phyloP scores from a whole-genome alignment of 2,797 vertebrate species.

The Spizella passerina region DNA sequence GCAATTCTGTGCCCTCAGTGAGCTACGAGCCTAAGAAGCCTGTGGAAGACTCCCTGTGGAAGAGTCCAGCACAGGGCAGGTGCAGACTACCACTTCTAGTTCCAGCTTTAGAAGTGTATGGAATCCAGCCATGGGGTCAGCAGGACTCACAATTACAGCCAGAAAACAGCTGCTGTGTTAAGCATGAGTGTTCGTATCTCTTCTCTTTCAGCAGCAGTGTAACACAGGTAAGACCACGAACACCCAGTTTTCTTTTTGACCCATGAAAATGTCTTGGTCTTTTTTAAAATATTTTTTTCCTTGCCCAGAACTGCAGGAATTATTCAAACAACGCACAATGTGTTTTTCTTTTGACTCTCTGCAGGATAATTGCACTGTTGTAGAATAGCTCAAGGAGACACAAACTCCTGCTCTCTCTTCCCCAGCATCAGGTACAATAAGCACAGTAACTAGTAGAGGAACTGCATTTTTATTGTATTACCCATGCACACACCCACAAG shows the following conservation, averaged over 20 bases:
- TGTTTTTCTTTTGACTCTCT: not conserved
- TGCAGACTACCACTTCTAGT: not conserved
- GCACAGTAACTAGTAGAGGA: not conserved
- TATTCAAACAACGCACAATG: not conserved
- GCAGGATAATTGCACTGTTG: not conserved
- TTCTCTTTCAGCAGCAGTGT: not conserved
- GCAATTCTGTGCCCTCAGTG: not conserved
- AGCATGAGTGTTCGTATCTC: not conserved
- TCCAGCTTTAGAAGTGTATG: not conserved
- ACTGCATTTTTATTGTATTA: not conserved
- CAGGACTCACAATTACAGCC: not conserved
- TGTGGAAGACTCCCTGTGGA: not conserved
- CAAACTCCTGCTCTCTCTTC: not conserved
- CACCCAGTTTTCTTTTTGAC: not conserved
- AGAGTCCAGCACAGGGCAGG: not conserved
- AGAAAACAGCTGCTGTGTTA: not conserved
- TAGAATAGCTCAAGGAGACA: not conserved
- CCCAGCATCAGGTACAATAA: not conserved
- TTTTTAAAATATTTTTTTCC: not conserved
- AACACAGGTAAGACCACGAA: not conserved
- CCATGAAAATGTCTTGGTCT: not conserved
- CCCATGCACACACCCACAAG: not conserved
- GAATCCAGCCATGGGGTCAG: not conserved
- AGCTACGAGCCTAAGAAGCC: not conserved
- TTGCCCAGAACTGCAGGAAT: not conserved